phyloP scores from a whole-genome alignment of 1,140 invertebrate species.

The Trinorchestia longiramus region DNA sequence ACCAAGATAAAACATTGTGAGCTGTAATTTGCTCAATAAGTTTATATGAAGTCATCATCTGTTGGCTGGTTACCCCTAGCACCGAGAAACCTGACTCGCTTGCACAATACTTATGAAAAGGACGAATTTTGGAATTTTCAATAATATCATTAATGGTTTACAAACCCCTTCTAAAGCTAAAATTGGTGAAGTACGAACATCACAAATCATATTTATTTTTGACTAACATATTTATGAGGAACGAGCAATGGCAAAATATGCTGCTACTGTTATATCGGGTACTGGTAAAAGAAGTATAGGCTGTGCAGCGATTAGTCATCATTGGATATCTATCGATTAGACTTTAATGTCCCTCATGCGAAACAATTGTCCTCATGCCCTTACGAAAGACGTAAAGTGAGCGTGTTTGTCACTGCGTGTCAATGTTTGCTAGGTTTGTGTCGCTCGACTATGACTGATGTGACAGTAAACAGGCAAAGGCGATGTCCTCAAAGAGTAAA shows the following conservation, averaged over 20 bases:
- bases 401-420: constrained; percentile 13
- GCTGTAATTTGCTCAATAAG: too few relatives aligned
- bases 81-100: too few relatives aligned
- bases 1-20: too few relatives aligned
- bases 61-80: too few relatives aligned
- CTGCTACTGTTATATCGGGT: not conserved
- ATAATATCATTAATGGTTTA: not conserved
- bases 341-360: not conserved
- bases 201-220: not conserved
- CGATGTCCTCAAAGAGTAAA: not conserved
- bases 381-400: constrained; percentile 12
- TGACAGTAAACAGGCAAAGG: not conserved
- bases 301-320: not conserved
- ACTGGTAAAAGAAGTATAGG: not conserved
- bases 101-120: too few relatives aligned
- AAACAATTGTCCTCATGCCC: not conserved
- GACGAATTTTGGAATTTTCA: too few relatives aligned
- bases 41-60: too few relatives aligned
- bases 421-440: constrained; percentile 30
- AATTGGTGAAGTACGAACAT: not conserved
- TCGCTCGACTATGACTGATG: constrained; percentile 16
- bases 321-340: constrained; percentile 25
- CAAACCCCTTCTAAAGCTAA: not conserved
- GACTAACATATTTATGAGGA: not conserved
- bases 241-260: not conserved